Conservation (phyloP, 2,113 vertebrate genomes). For the mouse (Mus musculus) region GRCm39 chr4:97721001-97721500, state of each 20-base stretch:
- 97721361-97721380: conserved; percentile 54
- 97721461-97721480: conserved; percentile 51
- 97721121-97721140: background rate
- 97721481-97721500: background rate
- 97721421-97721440: conserved; percentile 7
- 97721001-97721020: conserved; percentile 83
- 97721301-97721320: conserved; percentile 29
- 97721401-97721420: conserved; percentile 64
- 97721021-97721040: conserved; percentile 76
- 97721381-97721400: conserved; percentile 26
- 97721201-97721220: background rate
- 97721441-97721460: conserved; percentile 11
- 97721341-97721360: conserved; percentile 56
- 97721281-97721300: background rate
- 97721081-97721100: background rate
- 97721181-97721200: background rate
- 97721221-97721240: background rate
- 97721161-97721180: background rate
- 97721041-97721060: conserved; percentile 73
- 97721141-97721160: background rate
- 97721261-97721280: background rate
- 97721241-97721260: background rate
- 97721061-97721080: background rate
- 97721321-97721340: conserved; percentile 63
- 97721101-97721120: background rate